Conservation (phyloP, 2,888 invertebrate species). For the Drosophila austrosaltans region DNA sequence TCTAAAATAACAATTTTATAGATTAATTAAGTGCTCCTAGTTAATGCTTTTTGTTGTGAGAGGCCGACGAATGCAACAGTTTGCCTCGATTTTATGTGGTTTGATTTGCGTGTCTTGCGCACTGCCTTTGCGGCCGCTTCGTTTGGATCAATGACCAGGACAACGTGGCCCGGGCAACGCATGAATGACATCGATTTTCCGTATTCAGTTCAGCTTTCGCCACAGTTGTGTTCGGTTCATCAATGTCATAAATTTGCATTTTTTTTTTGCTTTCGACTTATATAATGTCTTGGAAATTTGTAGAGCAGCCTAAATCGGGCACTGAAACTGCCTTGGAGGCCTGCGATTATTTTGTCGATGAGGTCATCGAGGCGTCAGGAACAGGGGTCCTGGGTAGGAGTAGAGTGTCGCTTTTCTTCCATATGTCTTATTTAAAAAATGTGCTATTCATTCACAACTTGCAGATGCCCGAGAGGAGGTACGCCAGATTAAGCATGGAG, state of each 20-base stretch:
- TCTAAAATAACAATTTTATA: too few species aligned
- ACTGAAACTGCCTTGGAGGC: conserved; percentile 88
- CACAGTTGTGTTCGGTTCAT: conserved; percentile 42
- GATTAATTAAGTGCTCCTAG: too few species aligned
- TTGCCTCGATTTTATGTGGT: conserved; percentile 38
- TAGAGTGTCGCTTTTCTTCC: conserved; percentile 13
- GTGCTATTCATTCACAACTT: conserved; percentile 7
- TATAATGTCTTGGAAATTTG: conserved; percentile 83
- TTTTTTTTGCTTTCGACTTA: conserved; percentile 39
- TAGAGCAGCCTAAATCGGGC: conserved; percentile 81
- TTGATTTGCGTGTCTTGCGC: conserved; percentile 74
- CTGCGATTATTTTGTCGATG: conserved; percentile 89
- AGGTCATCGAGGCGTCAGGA: conserved; percentile 85
- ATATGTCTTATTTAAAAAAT: conserved; percentile 29
- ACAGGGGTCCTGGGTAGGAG: conserved; percentile 84
- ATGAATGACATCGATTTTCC: conserved; percentile 63
- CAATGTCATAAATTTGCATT: conserved; percentile 42
- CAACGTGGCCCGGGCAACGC: conserved; percentile 38
- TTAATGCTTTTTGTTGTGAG: too few species aligned
- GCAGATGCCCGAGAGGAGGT: conserved; percentile 87
- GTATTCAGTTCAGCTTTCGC: conserved; percentile 54
- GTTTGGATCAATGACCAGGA: conserved; percentile 62
- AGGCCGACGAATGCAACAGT: conserved; percentile 67
- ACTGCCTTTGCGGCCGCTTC: conserved; percentile 44
- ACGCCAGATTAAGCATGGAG: conserved; percentile 89